Base-by-base conservation (phyloP, 2,797 vertebrate genomes). In the Micrastur ruficollis region DNA sequence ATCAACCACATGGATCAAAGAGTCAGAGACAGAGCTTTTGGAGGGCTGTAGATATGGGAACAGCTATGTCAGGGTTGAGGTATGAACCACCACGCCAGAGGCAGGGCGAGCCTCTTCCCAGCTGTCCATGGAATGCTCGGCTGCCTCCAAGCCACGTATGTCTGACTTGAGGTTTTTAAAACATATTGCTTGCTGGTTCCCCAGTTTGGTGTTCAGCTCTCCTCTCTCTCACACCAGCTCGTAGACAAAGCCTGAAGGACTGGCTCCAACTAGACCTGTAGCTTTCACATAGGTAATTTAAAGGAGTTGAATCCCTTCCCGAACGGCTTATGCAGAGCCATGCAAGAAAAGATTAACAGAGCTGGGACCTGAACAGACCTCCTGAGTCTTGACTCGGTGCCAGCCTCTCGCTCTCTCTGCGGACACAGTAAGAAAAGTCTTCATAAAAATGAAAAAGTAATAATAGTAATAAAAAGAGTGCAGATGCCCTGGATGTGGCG, bases 341-440 rank as follows among this genome's bases (percentile, higher is more conserved):
- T 3, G 42, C 25, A 44, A 3, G 2, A 31, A 11, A 53, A 20
- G 55, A 76, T 70, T 73, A 80, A 31, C 1, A 21, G 65, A 78
- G 61, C 49, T 67, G 59, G 66, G 44, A 56, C 53, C 12, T 36
- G 40, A 59, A 14, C 23, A 47, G 26, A 46, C 44, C 13, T 81
- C 76, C 38, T 0, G 0, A 73, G 31, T 40, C 59, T 75, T 71
- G 40, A 0, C 34, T 68, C 2, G 0, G 40, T 42, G 65, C 36
- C 49, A 93, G 29, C 34, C 70, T 31, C 68, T 20, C 2, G 1
- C 34, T 5, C 10, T 42, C 34, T 76, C 50, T 70, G 53, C 1
- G 0, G n/a, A 47, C 55, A 25, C 40, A 34, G 14, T 8, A 38
- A 70, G 38, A 74, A 44, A 38, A 78, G 22, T 17, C 36, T 14